Conservation (phyloP, 2,888 invertebrate genomes). For the Toxonevra muliebris region DNA sequence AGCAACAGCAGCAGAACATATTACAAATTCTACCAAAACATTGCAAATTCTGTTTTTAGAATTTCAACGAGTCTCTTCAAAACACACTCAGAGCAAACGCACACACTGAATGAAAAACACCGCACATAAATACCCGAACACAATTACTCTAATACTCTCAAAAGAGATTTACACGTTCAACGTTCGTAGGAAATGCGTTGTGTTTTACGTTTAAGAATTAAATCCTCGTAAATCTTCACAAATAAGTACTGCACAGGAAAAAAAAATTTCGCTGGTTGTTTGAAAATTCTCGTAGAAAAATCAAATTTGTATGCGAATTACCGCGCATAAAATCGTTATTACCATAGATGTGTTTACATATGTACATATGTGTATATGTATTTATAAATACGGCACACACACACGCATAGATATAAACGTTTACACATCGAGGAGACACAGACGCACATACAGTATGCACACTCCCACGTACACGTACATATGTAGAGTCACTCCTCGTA, state of each 20-base stretch:
- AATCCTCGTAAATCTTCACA: background rate
- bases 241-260: background rate
- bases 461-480: background rate
- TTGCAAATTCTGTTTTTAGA: too few species aligned
- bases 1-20: too few species aligned
- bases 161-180: too few species aligned
- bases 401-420: background rate
- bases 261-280: slow-evolving; percentile 12
- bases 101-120: too few species aligned
- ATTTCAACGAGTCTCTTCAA: too few species aligned
- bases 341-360: background rate
- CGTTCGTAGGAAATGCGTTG: too few species aligned
- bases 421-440: background rate
- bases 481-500: too few species aligned
- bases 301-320: slow-evolving; percentile 26
- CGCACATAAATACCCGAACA: too few species aligned
- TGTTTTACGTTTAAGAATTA: background rate
- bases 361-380: slow-evolving; percentile 6
- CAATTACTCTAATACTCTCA: too few species aligned
- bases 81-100: too few species aligned
- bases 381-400: background rate
- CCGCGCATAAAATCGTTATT: slow-evolving; percentile 23
- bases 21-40: too few species aligned
- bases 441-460: background rate
- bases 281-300: slow-evolving; percentile 12